A percentile compares a stretch with the other conserved stretches of the same genome.
phyloP scores from a whole-genome alignment of 1,140 invertebrate genomes.

The Coenobita brevimanus region DNA sequence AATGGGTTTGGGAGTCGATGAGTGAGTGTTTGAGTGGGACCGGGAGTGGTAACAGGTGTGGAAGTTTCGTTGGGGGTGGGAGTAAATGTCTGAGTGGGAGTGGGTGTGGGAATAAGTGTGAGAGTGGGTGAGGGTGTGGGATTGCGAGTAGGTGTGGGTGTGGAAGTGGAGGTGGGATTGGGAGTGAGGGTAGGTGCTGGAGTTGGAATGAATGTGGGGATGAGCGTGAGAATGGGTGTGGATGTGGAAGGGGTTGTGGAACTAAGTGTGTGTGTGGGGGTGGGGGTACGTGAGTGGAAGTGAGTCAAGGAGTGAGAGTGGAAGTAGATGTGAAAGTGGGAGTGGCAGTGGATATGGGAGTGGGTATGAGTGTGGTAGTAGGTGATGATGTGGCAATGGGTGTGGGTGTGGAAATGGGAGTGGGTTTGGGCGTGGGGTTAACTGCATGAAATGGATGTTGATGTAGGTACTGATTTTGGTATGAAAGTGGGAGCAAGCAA shows the following conservation, averaged over 20 bases:
- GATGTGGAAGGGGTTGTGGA: neutral
- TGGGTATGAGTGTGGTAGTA: too few species aligned
- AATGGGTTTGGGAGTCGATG: conserved; percentile 21
- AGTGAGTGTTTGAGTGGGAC: conserved; percentile 20
- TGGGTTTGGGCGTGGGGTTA: too few species aligned
- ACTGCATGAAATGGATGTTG: too few species aligned
- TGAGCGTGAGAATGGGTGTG: neutral
- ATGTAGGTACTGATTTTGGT: too few species aligned
- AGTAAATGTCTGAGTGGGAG: neutral
- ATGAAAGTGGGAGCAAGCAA: too few species aligned
- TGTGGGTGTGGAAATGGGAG: too few species aligned
- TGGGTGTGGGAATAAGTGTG: conserved; percentile 5
- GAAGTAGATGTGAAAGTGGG: neutral
- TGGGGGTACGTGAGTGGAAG: neutral
- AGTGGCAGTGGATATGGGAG: neutral
- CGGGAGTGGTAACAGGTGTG: neutral
- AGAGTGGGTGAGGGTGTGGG: neutral
- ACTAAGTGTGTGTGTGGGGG: neutral
- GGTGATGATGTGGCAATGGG: too few species aligned
- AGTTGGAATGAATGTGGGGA: neutral
- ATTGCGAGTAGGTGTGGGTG: conserved; percentile 22
- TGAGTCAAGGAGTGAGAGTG: neutral
- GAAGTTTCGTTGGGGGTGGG: neutral
- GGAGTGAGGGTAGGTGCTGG: conserved; percentile 23
- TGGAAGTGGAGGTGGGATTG: conserved; percentile 20